phyloP scores from a whole-genome alignment of 2,888 invertebrate species.

The Troilus luridus region DNA sequence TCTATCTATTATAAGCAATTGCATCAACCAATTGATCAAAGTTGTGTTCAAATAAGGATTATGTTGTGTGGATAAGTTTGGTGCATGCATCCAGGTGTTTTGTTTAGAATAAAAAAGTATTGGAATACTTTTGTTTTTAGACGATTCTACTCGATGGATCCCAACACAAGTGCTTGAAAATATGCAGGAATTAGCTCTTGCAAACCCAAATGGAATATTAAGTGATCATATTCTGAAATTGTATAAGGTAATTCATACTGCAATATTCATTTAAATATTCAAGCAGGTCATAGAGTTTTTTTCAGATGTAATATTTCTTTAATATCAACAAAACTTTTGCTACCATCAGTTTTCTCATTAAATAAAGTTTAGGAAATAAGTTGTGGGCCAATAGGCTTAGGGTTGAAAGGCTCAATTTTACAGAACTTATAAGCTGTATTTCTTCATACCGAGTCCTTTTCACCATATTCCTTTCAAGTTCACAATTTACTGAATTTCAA shows the following conservation, averaged over 20 bases:
- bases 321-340: neutral
- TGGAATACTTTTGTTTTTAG: neutral
- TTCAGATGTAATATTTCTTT: neutral
- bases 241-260: conserved; percentile 26
- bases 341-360: neutral
- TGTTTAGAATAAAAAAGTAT: neutral
- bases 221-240: neutral
- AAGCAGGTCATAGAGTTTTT: neutral
- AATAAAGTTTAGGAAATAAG: neutral
- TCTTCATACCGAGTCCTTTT: no score
- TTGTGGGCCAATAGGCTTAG: no score
- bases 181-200: conserved; percentile 41
- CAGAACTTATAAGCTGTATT: no score
- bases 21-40: no score
- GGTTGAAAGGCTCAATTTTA: no score
- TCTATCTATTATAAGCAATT: no score
- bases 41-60: no score
- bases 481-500: no score
- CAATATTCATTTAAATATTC: neutral
- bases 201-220: conserved; percentile 3
- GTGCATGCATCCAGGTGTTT: no score
- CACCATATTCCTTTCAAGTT: no score
- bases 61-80: no score
- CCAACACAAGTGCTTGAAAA: conserved; percentile 50
- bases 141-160: conserved; percentile 41